Conservation (phyloP, 2,888 invertebrate genomes). For the Parascotia fuliginaria region DNA sequence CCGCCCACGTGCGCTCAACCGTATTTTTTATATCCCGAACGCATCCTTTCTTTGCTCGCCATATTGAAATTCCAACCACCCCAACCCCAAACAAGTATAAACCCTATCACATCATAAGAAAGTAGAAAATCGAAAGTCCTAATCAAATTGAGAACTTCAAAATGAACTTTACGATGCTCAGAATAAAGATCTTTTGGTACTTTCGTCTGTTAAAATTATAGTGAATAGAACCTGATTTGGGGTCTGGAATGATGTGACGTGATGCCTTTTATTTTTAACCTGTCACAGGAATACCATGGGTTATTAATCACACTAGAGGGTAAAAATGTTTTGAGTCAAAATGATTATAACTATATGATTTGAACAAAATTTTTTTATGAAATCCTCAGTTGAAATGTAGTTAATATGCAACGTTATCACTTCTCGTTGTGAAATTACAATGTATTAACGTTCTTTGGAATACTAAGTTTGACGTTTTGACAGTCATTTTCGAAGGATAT, state of each 20-base stretch:
- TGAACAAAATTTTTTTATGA: constrained; percentile 5
- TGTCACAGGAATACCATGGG: constrained; percentile 57
- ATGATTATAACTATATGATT: constrained; percentile 18
- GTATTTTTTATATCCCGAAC: constrained; percentile 73
- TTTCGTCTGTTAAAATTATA: constrained; percentile 54
- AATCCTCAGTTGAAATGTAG: background rate
- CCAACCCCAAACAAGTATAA: constrained; percentile 55
- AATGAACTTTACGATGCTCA: constrained; percentile 58
- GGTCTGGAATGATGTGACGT: constrained; percentile 68
- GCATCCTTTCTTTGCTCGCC: constrained; percentile 73
- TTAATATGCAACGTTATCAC: too few species aligned
- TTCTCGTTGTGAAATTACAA: too few species aligned
- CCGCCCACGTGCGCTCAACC: constrained; percentile 75
- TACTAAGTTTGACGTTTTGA: too few species aligned
- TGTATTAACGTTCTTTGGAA: too few species aligned
- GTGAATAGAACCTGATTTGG: constrained; percentile 75
- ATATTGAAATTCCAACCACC: constrained; percentile 71
- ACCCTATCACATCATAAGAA: constrained; percentile 50
- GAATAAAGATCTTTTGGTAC: constrained; percentile 59
- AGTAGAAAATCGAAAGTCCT: constrained; percentile 43
- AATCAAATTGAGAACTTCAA: constrained; percentile 39
- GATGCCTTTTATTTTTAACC: constrained; percentile 63
- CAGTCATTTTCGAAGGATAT: too few species aligned
- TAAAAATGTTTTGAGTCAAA: constrained; percentile 28
- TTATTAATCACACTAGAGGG: constrained; percentile 66